Evolutionary conservation across 1,140 invertebrate genomes (phyloP).

Genomic region (Drosophila orena): DNA sequence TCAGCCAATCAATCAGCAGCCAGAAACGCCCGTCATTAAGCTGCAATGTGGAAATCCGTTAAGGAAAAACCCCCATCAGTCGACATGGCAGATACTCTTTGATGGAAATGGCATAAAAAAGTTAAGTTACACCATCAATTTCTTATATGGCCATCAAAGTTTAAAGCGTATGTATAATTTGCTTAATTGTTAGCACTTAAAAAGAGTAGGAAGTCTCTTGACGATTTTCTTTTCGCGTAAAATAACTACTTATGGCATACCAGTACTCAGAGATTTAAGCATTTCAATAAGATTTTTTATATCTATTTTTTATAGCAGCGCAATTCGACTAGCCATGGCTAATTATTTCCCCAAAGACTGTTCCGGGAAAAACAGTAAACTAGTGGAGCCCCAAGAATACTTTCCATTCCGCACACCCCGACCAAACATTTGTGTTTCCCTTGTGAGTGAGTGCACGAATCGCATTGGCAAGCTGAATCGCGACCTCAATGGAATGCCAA

Average conservation of each 20-base stretch:
- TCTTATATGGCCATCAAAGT: neutral
- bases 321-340: no score
- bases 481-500: constrained; percentile 45
- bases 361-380: neutral
- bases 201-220: neutral
- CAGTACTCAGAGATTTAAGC: neutral
- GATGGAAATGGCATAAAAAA: constrained; percentile 5
- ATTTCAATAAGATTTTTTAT: no score
- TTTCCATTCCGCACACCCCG: constrained; percentile 2
- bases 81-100: constrained; percentile 15
- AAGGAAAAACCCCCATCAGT: constrained; percentile 3
- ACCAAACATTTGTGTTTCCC: constrained; percentile 13
- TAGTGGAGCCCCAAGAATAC: neutral
- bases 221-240: neutral
- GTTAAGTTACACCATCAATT: neutral
- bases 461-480: constrained; percentile 23
- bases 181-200: neutral
- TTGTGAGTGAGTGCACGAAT: neutral
- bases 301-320: no score
- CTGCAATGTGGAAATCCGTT: constrained; percentile 13
- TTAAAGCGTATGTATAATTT: neutral
- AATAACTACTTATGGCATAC: neutral
- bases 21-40: constrained; percentile 37
- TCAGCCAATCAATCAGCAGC: constrained; percentile 32
- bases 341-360: neutral